These are phyloP conservation scores for Nycteola revayana DNA, from an alignment of 2,888 invertebrate genomes.

Conservation along the genomic window DNA sequence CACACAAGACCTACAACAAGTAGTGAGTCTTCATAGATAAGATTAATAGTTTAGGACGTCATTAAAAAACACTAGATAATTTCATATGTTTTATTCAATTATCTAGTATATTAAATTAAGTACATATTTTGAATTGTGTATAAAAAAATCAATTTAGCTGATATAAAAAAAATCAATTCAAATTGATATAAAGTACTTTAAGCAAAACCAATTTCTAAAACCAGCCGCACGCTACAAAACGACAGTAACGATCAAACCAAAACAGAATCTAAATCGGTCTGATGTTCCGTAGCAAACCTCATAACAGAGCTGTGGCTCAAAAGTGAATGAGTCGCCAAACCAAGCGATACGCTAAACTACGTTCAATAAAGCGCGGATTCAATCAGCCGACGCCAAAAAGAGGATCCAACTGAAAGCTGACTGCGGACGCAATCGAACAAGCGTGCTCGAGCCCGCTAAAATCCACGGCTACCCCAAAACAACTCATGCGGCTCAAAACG, in stretches of 20 bases:
- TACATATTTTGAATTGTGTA: too few species aligned
- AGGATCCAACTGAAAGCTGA: conserved; percentile 52
- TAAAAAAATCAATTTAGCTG: too few species aligned
- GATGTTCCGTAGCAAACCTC: conserved; percentile 42
- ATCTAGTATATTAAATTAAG: too few species aligned
- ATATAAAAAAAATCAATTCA: too few species aligned
- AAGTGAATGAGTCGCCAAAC: conserved; percentile 71
- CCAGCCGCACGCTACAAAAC: conserved; percentile 6
- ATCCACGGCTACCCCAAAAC: conserved; percentile 76
- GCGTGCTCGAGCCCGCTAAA: conserved; percentile 64
- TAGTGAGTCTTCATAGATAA: too few species aligned
- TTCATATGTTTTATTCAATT: too few species aligned
- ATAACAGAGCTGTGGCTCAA: conserved; percentile 46
- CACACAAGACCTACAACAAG: too few species aligned
- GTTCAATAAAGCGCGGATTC: conserved; percentile 78
- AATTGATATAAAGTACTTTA: too few species aligned
- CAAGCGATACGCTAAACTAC: conserved; percentile 69
- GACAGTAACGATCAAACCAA: conserved; percentile 17
- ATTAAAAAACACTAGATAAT: too few species aligned
- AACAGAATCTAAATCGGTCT: conserved; percentile 47
- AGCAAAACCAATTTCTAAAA: conserved; percentile 3
- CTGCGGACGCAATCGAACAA: conserved; percentile 75
- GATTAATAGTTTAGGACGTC: too few species aligned
- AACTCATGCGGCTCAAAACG: conserved; percentile 70
- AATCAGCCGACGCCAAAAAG: conserved; percentile 69